Evolutionary conservation across 1,140 invertebrate genomes (phyloP), one percentile per base, ranked within the genome.

Genomic region (Drosophila persimilis): DNA sequence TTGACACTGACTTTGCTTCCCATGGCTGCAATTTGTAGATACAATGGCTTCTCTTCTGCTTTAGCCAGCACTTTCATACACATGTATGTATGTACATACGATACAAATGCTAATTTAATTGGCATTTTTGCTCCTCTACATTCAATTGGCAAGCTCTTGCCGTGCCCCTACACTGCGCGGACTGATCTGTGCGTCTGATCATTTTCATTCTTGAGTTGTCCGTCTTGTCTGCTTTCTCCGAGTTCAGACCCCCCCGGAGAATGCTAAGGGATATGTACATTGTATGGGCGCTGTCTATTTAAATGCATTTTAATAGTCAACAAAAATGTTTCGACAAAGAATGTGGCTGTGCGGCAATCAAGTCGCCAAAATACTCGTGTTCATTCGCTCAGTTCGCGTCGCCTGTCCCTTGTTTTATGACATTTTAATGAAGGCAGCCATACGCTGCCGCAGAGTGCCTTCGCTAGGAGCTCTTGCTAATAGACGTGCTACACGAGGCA

Each of bases 391-490:
- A 35, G 35, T 44, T 69, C 39, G 20, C 15, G 45, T 24, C 51
- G 35, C 45, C 51, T 57, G 24, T 44, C 29, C 45, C 47, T 59
- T 52, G 47, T 71, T 71, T 70, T 59, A 71, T 71, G 53, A 70
- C 47, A 71, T 59, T 71, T 70, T 70, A 71, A 71, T 71, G 64
- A 70, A 69, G 48, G 47, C 24, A 29, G 2, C 51, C 29, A n/a
- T n/a, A 3, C 11, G 13, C 35, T 39, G 15, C 17, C 15, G 46
- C 22, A 22, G 11, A 50, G 26, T 13, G 45, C 6, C 39, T 20
- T 20, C 2, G 20, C 20, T 20, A 20, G 20, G 20, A 31, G 56
- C 24, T 41, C 29, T 47, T 35, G 46, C 47, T 51, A 52, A 59
- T 70, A 70, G 62, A 51, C 62, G 31, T 24, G 44, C 45, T 22